A percentile compares a stretch with the other conserved stretches of the same genome.
phyloP scores from a whole-genome alignment of 2,797 vertebrate species.

The Micromesistius poutassou region DNA sequence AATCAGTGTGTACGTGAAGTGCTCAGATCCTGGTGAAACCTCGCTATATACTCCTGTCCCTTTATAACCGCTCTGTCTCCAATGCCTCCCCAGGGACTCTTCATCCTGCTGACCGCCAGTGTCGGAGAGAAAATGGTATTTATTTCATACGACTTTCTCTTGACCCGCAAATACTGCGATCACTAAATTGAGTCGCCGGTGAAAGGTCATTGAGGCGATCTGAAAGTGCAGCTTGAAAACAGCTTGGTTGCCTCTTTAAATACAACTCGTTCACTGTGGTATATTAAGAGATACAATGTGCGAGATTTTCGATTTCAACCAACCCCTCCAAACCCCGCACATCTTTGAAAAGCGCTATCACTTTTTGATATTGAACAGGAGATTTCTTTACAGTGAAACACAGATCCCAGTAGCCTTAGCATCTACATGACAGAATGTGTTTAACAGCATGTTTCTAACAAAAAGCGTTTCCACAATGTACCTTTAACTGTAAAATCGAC shows the following conservation, averaged over 20 bases:
- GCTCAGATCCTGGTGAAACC: not conserved
- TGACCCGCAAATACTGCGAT: not conserved
- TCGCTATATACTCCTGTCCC: too few species aligned
- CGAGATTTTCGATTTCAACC: not conserved
- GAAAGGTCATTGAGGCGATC: conserved; percentile 49
- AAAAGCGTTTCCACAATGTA: too few species aligned
- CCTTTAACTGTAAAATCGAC: not conserved
- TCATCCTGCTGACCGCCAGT: conserved; percentile 72
- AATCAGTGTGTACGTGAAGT: too few species aligned
- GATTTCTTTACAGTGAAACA: too few species aligned
- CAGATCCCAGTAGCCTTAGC: too few species aligned
- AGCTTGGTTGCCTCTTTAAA: conserved; percentile 48
- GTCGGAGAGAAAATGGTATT: conserved; percentile 71
- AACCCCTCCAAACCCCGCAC: too few species aligned
- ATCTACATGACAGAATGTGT: too few species aligned
- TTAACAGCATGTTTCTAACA: too few species aligned
- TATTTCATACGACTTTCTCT: not conserved
- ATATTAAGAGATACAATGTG: not conserved
- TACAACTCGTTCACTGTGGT: conserved; percentile 11
- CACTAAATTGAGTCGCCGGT: not conserved
- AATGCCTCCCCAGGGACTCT: conserved; percentile 68
- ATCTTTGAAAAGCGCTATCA: too few species aligned
- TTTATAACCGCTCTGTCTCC: conserved; percentile 11
- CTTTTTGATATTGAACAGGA: too few species aligned
- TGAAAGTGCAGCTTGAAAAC: too few species aligned